Percentiles rank a stretch among this genome's conserved stretches.
Conservation (phyloP, 2,888 invertebrate genomes). For the Drosophila sordidapex region DNA sequence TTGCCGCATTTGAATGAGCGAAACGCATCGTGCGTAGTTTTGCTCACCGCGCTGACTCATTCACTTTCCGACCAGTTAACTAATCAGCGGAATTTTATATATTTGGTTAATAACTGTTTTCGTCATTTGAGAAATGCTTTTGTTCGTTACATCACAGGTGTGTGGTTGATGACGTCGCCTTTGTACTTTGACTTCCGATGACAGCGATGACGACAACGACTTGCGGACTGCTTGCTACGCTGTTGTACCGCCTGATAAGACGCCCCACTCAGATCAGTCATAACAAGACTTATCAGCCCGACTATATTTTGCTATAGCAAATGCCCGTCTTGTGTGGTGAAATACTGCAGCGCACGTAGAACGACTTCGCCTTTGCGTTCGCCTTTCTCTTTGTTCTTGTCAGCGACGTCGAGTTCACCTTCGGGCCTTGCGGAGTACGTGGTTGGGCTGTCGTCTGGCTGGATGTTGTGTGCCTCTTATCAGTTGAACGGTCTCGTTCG, state of each 20-base stretch:
- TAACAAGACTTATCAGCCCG: conserved; percentile 52
- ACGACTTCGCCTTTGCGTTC: conserved; percentile 30
- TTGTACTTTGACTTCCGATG: conserved; percentile 58
- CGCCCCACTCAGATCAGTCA: conserved; percentile 65
- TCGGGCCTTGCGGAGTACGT: conserved; percentile 49
- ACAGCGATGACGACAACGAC: conserved; percentile 11
- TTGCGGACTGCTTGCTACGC: background rate
- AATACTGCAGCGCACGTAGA: conserved; percentile 72
- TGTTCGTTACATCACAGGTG: conserved; percentile 33
- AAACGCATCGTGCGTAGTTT: background rate
- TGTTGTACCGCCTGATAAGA: conserved; percentile 56
- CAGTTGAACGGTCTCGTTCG: conserved; percentile 11
- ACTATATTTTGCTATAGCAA: conserved; percentile 6
- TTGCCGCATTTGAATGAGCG: background rate
- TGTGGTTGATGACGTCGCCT: conserved; percentile 26
- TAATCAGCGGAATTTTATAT: background rate
- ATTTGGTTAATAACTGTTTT: conserved; percentile 1
- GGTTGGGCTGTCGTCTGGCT: conserved; percentile 25
- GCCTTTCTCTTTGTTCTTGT: background rate
- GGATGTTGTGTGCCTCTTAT: conserved; percentile 51
- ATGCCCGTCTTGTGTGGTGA: conserved; percentile 53
- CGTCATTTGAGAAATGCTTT: conserved; percentile 12
- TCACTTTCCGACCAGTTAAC: background rate
- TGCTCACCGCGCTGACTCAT: conserved; percentile 14
- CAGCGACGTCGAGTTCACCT: conserved; percentile 3